Evolutionary conservation across 2,888 invertebrate species (phyloP).

Genomic region (Agonopterix heracliana): DNA sequence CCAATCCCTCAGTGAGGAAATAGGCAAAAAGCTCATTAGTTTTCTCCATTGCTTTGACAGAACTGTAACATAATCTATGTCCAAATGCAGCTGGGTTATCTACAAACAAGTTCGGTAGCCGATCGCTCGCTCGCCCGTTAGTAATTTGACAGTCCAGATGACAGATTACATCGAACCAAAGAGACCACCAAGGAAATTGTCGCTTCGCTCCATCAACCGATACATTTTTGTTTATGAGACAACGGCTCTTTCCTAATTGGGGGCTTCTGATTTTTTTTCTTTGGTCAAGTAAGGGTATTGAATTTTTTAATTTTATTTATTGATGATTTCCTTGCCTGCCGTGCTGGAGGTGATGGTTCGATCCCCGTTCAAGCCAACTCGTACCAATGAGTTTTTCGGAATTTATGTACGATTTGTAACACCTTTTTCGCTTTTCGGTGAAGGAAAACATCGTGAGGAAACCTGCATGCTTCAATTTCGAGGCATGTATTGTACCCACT

Average conservation of each 20-base stretch:
- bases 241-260: conserved; percentile 56
- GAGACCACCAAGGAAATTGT: conserved; percentile 70
- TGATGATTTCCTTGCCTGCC: not conserved
- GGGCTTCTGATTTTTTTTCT: conserved; percentile 37
- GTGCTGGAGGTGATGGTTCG: too few relatives aligned
- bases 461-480: too few relatives aligned
- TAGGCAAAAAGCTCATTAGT: not conserved
- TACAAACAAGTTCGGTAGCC: conserved; percentile 72
- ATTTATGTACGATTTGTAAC: too few relatives aligned
- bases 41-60: not conserved
- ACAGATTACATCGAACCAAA: conserved; percentile 65
- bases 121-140: conserved; percentile 73
- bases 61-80: conserved; percentile 30
- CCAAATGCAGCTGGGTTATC: conserved; percentile 57
- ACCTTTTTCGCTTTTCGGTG: too few relatives aligned
- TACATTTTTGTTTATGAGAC: conserved; percentile 61
- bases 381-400: too few relatives aligned
- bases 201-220: conserved; percentile 47
- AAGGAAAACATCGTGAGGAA: too few relatives aligned
- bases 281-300: not conserved
- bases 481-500: too few relatives aligned
- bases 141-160: conserved; percentile 76
- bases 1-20: not conserved
- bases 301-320: not conserved
- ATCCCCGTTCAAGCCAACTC: too few relatives aligned